Conservation (phyloP, 2,888 invertebrate genomes). For the Mythimna lalbum region DNA sequence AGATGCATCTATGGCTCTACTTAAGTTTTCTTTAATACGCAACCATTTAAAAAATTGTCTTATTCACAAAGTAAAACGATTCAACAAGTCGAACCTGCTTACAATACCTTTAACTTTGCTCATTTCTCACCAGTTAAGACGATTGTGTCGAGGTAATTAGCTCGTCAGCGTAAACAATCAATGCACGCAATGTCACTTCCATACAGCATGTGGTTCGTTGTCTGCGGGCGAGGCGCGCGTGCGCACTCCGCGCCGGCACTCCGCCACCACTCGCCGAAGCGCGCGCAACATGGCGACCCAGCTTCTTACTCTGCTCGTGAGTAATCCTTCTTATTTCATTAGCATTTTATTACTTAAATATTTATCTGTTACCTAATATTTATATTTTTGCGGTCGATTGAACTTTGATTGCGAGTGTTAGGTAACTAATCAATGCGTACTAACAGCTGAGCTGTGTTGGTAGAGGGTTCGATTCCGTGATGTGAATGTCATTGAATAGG, state of each 20-base stretch:
- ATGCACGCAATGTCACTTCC: slow-evolving; percentile 71
- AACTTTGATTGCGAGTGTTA: slow-evolving; percentile 41
- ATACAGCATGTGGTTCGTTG: slow-evolving; percentile 70
- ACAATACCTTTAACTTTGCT: slow-evolving; percentile 18
- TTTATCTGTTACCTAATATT: slow-evolving; percentile 59
- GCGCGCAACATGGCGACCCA: slow-evolving; percentile 83
- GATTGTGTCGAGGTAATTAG: slow-evolving; percentile 47
- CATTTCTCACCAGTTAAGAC: slow-evolving; percentile 24
- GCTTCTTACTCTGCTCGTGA: slow-evolving; percentile 78
- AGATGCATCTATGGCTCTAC: background rate
- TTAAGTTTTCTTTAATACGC: too few relatives aligned
- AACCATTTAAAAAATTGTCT: background rate
- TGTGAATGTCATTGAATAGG: slow-evolving; percentile 39
- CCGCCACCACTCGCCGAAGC: slow-evolving; percentile 82
- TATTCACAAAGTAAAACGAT: background rate
- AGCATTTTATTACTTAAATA: slow-evolving; percentile 58
- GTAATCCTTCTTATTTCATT: slow-evolving; percentile 67
- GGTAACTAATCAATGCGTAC: slow-evolving; percentile 23
- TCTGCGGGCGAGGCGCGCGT: slow-evolving; percentile 74
- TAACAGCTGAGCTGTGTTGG: slow-evolving; percentile 16
- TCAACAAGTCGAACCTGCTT: background rate
- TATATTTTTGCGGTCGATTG: slow-evolving; percentile 37
- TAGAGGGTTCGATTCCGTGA: slow-evolving; percentile 49
- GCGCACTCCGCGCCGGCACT: slow-evolving; percentile 82
- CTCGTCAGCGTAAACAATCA: slow-evolving; percentile 47